phyloP scores from a whole-genome alignment of 2,113 vertebrate species.

The Brachypodius melanocephalos region DNA sequence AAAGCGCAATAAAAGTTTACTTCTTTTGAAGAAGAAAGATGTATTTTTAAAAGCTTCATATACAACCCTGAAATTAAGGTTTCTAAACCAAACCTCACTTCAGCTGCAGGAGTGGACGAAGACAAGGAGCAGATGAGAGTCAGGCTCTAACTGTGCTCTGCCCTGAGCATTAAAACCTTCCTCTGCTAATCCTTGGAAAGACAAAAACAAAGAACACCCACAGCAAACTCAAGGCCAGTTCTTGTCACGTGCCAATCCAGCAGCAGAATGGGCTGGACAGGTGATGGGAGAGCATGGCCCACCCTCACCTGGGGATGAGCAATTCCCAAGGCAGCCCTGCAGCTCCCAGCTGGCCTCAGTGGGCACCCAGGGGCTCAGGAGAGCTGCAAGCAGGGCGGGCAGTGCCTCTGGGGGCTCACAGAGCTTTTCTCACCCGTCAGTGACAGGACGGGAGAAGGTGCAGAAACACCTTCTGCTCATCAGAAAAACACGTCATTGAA shows the following conservation, averaged over 20 bases:
- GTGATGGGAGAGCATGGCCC: not conserved
- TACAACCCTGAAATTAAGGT: conserved; percentile 44
- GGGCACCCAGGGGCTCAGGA: not conserved
- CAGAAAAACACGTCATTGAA: not conserved
- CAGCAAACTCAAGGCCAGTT: not conserved
- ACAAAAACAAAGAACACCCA: not conserved
- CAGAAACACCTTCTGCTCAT: conserved; percentile 6
- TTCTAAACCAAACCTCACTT: conserved; percentile 26
- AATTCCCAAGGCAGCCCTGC: rapidly evolving
- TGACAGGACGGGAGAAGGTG: not conserved
- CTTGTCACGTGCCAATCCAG: rapidly evolving
- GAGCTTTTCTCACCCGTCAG: not conserved
- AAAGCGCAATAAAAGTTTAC: conserved; percentile 70
- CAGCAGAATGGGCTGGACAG: not conserved
- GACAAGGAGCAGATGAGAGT: not conserved
- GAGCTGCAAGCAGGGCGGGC: not conserved
- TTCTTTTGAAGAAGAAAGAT: conserved; percentile 77
- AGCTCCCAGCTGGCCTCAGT: not conserved
- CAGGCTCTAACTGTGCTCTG: not conserved
- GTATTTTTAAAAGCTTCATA: conserved; percentile 51
- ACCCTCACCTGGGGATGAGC: not conserved
- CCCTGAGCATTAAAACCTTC: not conserved
- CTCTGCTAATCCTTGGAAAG: not conserved
- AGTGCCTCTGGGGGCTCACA: not conserved
- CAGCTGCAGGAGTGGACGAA: not conserved